Evolutionary conservation across 2,888 invertebrate genomes (phyloP).

Genomic region (Cotesia congregata): DNA sequence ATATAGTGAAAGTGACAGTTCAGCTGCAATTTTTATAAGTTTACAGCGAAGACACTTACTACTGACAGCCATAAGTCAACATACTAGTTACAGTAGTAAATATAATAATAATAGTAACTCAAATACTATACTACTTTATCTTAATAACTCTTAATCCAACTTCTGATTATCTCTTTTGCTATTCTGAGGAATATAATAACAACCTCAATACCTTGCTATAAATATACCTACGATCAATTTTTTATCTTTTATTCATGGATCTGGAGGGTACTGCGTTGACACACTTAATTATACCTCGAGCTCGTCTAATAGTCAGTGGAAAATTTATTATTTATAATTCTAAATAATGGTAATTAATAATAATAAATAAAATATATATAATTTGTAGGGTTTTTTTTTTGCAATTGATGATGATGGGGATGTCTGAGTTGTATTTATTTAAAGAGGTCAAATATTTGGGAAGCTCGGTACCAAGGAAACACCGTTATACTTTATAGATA

Average conservation of each 20-base stretch:
- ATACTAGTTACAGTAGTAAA: background rate
- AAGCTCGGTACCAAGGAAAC: too few relatives aligned
- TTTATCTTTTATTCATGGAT: conserved; percentile 10
- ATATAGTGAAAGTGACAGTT: conserved; percentile 59
- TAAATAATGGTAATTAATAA: background rate
- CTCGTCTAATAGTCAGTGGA: background rate
- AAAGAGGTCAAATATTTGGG: too few relatives aligned
- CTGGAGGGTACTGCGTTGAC: conserved; percentile 27
- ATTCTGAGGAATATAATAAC: background rate
- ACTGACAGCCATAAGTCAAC: conserved; percentile 18
- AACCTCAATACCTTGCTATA: background rate
- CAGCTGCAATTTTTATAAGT: conserved; percentile 52
- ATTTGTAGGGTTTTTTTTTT: background rate
- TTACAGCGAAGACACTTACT: conserved; percentile 32
- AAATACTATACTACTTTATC: conserved; percentile 5
- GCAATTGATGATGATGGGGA: too few relatives aligned
- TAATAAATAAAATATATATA: background rate
- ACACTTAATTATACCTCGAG: background rate
- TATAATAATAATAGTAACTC: background rate
- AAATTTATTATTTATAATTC: background rate
- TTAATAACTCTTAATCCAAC: background rate
- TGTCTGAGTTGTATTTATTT: too few relatives aligned
- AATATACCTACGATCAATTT: background rate
- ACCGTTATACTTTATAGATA: too few relatives aligned
- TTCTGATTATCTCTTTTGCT: background rate